Evolutionary conservation across 2,888 invertebrate species (phyloP), one percentile per base, ranked within the genome.

Genomic region (Euclidia mi): DNA sequence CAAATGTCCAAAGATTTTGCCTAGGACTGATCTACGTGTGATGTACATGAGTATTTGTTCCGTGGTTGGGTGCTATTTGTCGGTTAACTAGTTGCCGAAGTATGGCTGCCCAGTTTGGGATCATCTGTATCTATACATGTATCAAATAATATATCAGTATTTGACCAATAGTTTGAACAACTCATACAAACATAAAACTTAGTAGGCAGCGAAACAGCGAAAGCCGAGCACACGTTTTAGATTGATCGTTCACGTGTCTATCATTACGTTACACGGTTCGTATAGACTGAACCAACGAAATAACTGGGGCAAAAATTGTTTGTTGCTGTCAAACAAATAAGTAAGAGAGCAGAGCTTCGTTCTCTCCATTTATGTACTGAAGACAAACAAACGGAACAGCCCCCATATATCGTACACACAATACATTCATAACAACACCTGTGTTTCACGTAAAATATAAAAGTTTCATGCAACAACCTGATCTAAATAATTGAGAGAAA

Each of bases 351-450:
- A 29, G 44, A 40, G 50, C 37, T 51, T 46, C 29, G 46, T 49
- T 15, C 37, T n/a, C n/a, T n/a, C n/a, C n/a, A n/a, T n/a, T 3
- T 66, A 45, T 63, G 18, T 67, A 46, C 56, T 25, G 18, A 55
- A 20, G 34, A 64, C 53, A 71, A 68, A 68, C 69, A 68, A 55
- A 65, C 48, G 38, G 49, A 52, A 60, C 51, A 60, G 60, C 18
- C 45, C 42, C 44, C 44, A 58, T 62, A 58, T 49, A 49, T 43
- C 35, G 48, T 35, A 53, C 38, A 48, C 28, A 11, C 32, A 28
- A 12, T 48, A 69, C 37, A 55, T 69, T 40, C 45, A 25, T 15
- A 41, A 15, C 37, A 25, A 32, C 20, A 56, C 28, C 43, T 46
- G 42, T 56, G 50, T 57, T 49, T 35, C 34, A 28, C 17, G 25